Conservation (phyloP, 1,140 invertebrate genomes). For the Homalodisca vitripennis region DNA sequence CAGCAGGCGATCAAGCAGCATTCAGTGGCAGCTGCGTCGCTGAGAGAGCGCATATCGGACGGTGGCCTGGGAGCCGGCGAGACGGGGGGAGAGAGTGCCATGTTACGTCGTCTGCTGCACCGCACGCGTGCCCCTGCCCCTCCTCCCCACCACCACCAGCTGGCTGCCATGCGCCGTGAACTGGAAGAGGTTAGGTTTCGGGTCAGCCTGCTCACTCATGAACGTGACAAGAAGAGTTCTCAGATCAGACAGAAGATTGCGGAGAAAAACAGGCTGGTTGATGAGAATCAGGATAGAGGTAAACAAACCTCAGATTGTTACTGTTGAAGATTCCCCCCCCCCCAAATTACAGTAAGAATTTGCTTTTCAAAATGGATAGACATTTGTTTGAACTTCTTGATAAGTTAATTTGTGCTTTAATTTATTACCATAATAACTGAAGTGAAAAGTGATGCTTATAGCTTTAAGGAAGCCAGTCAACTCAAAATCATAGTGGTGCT, state of each 20-base stretch:
- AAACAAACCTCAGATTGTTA: constrained; percentile 34
- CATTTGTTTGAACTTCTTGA: no score
- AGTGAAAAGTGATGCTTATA: no score
- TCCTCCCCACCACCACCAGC: constrained; percentile 33
- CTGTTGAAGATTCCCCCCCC: no score
- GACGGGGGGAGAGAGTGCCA: constrained; percentile 35
- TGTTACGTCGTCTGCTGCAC: constrained; percentile 39
- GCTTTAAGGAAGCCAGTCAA: no score
- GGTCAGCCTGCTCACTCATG: constrained; percentile 56
- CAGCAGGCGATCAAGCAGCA: constrained; percentile 59
- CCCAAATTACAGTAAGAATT: no score
- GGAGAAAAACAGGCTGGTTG: constrained; percentile 38
- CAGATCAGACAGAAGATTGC: constrained; percentile 44
- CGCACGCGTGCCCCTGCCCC: constrained; percentile 38
- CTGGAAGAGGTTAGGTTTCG: constrained; percentile 59
- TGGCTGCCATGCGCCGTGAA: constrained; percentile 47
- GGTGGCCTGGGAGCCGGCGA: constrained; percentile 31
- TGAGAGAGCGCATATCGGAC: constrained; percentile 55
- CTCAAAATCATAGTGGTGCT: no score
- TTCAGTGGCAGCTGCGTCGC: constrained; percentile 52
- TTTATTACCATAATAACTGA: not conserved
- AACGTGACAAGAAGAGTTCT: constrained; percentile 53
- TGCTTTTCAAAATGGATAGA: no score
- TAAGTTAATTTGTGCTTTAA: not conserved
- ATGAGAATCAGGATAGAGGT: constrained; percentile 54